Evolutionary conservation across 2,888 invertebrate genomes (phyloP).

Genomic region (Buathra laborator): DNA sequence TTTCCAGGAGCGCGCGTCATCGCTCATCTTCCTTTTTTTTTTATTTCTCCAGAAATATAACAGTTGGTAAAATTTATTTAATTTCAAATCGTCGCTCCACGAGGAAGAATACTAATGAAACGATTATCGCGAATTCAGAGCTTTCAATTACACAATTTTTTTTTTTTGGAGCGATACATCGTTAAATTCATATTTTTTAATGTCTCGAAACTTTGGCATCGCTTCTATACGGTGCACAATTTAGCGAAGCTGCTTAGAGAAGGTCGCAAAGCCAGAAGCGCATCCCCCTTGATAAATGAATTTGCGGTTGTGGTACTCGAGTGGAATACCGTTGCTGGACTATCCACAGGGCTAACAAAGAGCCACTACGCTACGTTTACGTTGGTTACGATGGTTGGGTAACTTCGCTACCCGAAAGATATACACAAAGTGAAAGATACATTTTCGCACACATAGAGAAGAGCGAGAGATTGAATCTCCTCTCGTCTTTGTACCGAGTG

Average conservation of each 20-base stretch:
- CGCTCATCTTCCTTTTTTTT: slow-evolving; percentile 11
- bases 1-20: slow-evolving; percentile 6
- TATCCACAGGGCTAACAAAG: slow-evolving; percentile 61
- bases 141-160: neutral
- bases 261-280: slow-evolving; percentile 33
- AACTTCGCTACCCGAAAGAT: neutral
- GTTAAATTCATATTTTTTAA: neutral
- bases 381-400: slow-evolving; percentile 3
- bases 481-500: neutral
- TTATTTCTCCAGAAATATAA: neutral
- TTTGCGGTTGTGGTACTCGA: slow-evolving; percentile 61
- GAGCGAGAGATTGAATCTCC: neutral
- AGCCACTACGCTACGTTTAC: slow-evolving; percentile 38
- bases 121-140: neutral
- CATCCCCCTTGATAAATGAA: slow-evolving; percentile 63
- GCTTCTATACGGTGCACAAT: neutral
- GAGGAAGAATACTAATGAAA: too few relatives aligned
- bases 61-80: neutral
- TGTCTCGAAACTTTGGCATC: neutral
- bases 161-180: too few relatives aligned
- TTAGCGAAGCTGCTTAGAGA: neutral
- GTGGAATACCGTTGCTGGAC: slow-evolving; percentile 38
- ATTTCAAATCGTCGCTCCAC: neutral
- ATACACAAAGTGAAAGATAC: neutral
- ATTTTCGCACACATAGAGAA: neutral